Percentiles rank a stretch among this genome's conserved stretches.
Evolutionary conservation across 2,888 invertebrate genomes (phyloP).

Genomic region (Hydrotaea diabolus): DNA sequence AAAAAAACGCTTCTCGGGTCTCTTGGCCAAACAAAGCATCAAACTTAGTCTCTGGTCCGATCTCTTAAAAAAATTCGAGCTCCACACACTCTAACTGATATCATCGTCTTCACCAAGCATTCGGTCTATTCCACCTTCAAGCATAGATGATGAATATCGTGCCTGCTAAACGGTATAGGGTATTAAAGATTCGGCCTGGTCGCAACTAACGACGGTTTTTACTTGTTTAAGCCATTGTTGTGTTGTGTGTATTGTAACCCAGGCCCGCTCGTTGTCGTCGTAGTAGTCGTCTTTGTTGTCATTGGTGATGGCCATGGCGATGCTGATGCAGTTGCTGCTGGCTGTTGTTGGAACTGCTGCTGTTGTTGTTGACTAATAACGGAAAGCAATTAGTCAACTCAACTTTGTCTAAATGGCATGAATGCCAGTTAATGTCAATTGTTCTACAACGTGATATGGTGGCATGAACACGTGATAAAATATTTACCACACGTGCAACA

Average conservation of each 20-base stretch:
- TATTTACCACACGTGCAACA: constrained; percentile 68
- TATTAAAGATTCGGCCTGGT: too few species aligned
- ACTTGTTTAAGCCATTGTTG: constrained; percentile 51
- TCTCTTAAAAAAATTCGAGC: too few species aligned
- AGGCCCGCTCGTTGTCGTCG: constrained; percentile 1
- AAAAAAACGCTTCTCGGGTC: too few species aligned
- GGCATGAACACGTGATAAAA: constrained; percentile 68
- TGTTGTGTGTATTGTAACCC: not conserved
- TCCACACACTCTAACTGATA: too few species aligned
- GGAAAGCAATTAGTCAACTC: constrained; percentile 68
- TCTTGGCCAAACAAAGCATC: too few species aligned
- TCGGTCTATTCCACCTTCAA: too few species aligned
- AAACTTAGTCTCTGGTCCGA: too few species aligned
- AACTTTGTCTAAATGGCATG: constrained; percentile 68
- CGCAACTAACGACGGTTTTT: too few species aligned
- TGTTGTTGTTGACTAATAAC: constrained; percentile 65
- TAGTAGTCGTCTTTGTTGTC: not conserved
- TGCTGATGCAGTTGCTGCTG: constrained; percentile 7
- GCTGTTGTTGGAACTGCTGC: constrained; percentile 24
- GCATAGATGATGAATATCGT: too few species aligned
- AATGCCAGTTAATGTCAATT: constrained; percentile 68
- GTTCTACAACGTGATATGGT: constrained; percentile 68
- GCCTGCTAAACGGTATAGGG: too few species aligned
- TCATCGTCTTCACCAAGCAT: too few species aligned
- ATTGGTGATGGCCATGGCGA: constrained; percentile 4